These are phyloP conservation scores for Daubentonia madagascariensis DNA, from an alignment of 2,113 vertebrate species.

Conservation along the genomic window DNA sequence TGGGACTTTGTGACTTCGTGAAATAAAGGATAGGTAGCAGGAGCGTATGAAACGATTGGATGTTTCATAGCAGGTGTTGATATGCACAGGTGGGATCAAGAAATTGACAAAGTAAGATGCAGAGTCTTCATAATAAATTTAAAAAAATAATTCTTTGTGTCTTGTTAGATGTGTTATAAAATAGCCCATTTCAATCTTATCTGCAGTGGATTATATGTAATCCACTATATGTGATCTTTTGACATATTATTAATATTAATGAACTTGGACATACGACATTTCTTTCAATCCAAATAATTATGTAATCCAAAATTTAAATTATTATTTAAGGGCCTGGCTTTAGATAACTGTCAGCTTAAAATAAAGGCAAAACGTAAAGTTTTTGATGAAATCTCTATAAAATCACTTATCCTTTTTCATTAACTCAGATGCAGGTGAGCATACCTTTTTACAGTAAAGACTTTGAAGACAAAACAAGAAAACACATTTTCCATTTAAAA, in stretches of 20 bases:
- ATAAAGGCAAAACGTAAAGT: background rate
- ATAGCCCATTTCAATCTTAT: background rate
- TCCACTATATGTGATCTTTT: background rate
- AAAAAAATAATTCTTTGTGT: background rate
- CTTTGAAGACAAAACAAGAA: background rate
- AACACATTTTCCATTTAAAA: background rate
- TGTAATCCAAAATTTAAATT: background rate
- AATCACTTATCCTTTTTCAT: background rate
- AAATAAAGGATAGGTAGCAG: background rate
- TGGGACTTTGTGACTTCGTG: background rate
- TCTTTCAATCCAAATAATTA: background rate
- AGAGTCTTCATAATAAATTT: background rate
- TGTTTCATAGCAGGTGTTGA: background rate
- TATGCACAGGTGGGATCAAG: background rate
- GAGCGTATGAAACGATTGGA: background rate
- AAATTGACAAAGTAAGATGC: background rate
- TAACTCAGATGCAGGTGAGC: background rate
- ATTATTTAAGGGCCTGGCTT: background rate
- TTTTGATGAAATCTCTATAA: background rate
- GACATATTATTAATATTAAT: background rate
- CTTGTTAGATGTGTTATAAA: background rate
- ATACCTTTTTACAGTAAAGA: background rate
- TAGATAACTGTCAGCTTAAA: background rate
- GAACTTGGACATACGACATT: background rate
- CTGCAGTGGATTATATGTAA: background rate